Evolutionary conservation across 2,797 vertebrate species (phyloP).

Genomic region (Diplodus puntazzo): DNA sequence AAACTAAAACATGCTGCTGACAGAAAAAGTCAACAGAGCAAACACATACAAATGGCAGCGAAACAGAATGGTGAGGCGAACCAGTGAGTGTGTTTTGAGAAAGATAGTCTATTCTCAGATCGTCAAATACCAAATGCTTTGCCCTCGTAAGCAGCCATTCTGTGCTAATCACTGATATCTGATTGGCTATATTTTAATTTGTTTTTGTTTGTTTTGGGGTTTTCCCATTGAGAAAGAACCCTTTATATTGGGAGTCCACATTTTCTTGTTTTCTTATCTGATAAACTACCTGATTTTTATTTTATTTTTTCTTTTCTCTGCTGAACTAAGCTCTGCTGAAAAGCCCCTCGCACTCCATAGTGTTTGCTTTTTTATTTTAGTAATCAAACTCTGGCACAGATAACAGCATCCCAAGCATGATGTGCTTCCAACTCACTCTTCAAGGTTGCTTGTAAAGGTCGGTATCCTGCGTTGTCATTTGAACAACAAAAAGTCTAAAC

Average conservation of each 20-base stretch:
- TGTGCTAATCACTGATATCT: no score
- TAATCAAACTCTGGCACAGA: conserved; percentile 5
- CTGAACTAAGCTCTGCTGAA: neutral
- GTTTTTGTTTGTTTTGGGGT: neutral
- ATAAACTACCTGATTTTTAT: neutral
- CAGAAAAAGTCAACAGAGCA: no score
- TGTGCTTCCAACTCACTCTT: neutral
- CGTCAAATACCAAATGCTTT: no score
- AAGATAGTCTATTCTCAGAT: no score
- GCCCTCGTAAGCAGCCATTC: no score
- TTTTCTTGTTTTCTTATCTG: neutral
- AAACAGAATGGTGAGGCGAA: no score
- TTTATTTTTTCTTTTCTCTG: neutral
- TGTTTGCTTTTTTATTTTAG: conserved; percentile 6
- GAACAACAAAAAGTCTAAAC: conserved; percentile 32
- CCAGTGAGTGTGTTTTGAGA: no score
- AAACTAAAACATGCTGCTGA: no score
- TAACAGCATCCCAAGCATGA: conserved; percentile 12
- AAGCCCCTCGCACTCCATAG: neutral
- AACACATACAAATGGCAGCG: no score
- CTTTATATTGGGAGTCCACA: neutral
- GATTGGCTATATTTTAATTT: neutral
- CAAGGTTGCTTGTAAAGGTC: conserved; percentile 15
- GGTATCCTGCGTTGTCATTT: neutral
- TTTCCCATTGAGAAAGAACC: neutral